Evolutionary conservation across 2,113 vertebrate genomes (phyloP), one percentile per base, ranked within the genome.

Genomic region (Spermophilus dauricus): DNA sequence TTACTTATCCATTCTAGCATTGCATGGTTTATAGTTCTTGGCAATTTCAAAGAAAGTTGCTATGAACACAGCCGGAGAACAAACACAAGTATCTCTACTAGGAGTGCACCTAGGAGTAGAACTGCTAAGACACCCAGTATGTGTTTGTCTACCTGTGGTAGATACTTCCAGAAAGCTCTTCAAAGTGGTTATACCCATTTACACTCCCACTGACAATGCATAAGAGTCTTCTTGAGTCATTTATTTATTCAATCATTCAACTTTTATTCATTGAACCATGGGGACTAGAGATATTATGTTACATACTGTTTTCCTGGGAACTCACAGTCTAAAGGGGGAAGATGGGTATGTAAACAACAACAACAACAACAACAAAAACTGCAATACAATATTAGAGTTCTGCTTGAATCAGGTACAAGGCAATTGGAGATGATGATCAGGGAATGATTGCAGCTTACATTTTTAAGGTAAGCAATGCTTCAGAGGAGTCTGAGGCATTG

Each of bases 291-390:
- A 53, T 89, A 58, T 73, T 82, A 92, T 58, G 65, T 90, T 28
- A 91, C 81, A 95, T 22, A 93, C 34, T 84, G 73, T 92, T 92
- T 95, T 93, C 84, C 84, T 94, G 88, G 80, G 83, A 94, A 89
- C 37, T 93, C 67, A 75, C 32, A 39, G 34, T 91, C 75, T 42
- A 69, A 94, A 95, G 22, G 12, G 16, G 4, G 10, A 77, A 89
- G 70, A 58, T 34, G 77, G 42, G 65, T 6, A 51, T 32, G 1
- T 88, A 70, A 77, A 58, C 53, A 95, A 80, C 83, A 83, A 80
- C 67, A 77, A 58, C 53, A 95, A 80, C 83, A 83, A 80, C 67
- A 58, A 84, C 67, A 58, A n/a, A 32, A 69, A 13, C 67, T 73
- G 51, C 45, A 89, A 39, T 58, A 24, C 30, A 70, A 0, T 42